These are phyloP conservation scores for Actinernus sp. DNA, from an alignment of 92 coral and sea anemone genomes.

Conservation along the genomic window DNA sequence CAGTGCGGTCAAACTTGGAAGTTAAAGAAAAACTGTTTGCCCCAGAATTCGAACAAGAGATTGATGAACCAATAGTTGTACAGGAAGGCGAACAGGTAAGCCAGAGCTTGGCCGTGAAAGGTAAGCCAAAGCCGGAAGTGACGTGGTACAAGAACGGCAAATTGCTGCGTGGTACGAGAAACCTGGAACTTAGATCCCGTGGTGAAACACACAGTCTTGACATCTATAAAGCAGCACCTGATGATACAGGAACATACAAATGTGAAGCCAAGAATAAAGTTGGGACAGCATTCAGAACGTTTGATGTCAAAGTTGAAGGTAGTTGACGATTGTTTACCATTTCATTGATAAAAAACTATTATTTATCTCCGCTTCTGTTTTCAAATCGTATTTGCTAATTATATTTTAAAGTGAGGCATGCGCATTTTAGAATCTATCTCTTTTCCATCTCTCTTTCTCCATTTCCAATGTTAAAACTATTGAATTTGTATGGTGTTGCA, in stretches of 20 bases:
- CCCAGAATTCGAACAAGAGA: slow-evolving; percentile 59
- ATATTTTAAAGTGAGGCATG: no score
- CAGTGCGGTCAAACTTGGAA: slow-evolving; percentile 72
- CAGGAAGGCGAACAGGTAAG: slow-evolving; percentile 61
- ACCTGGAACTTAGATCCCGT: slow-evolving; percentile 29
- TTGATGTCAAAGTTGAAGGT: slow-evolving; percentile 50
- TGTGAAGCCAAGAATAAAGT: slow-evolving; percentile 56
- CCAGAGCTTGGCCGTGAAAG: slow-evolving; percentile 18
- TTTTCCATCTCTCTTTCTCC: no score
- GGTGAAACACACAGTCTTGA: slow-evolving; percentile 47
- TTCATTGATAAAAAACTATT: no score
- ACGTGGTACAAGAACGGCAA: slow-evolving; percentile 72
- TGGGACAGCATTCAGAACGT: slow-evolving; percentile 52
- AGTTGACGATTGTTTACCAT: no score
- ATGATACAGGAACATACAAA: slow-evolving; percentile 73
- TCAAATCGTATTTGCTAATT: no score
- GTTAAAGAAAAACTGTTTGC: slow-evolving; percentile 75
- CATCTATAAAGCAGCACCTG: slow-evolving; percentile 39
- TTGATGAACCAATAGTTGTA: slow-evolving; percentile 39
- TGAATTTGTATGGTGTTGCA: no score
- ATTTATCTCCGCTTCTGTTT: no score
- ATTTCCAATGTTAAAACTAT: no score
- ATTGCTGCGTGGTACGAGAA: slow-evolving; percentile 30
- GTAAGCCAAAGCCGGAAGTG: slow-evolving; percentile 51
- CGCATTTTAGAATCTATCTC: no score